Evolutionary conservation across 2,888 invertebrate species (phyloP).

Genomic region (Heliconius erato): DNA sequence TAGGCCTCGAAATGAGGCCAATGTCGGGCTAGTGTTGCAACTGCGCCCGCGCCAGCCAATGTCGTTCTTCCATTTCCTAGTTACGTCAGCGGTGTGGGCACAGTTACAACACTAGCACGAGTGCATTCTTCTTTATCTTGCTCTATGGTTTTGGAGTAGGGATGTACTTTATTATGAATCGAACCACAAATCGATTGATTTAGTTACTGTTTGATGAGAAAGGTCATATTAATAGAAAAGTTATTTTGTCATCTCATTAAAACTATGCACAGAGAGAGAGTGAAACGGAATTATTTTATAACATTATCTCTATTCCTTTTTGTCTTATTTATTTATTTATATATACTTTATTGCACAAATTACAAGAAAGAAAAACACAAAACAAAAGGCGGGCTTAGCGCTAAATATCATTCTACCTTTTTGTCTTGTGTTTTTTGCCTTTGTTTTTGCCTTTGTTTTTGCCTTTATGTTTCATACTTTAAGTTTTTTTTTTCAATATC

Average conservation of each 20-base stretch:
- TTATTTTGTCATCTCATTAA: background rate
- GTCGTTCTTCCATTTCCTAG: conserved; percentile 76
- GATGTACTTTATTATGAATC: conserved; percentile 5
- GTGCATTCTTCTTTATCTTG: conserved; percentile 42
- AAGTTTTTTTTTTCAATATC: background rate
- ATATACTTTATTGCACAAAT: too few species aligned
- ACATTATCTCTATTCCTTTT: background rate
- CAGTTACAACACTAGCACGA: conserved; percentile 43
- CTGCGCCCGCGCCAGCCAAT: conserved; percentile 71
- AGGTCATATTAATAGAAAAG: conserved; percentile 8
- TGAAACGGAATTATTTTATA: background rate
- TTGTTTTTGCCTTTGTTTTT: too few species aligned
- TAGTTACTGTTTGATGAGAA: background rate
- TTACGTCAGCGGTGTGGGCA: conserved; percentile 49
- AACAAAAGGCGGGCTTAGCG: too few species aligned
- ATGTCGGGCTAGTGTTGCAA: conserved; percentile 80
- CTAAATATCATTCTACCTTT: too few species aligned
- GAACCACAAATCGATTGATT: background rate
- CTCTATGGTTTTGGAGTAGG: conserved; percentile 16
- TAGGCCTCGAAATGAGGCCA: conserved; percentile 80
- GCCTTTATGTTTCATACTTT: background rate
- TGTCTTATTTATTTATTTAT: too few species aligned
- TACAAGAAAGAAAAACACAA: too few species aligned
- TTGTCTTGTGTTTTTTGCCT: too few species aligned
- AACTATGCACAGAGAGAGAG: background rate